These are phyloP conservation scores for Betta splendens DNA, from an alignment of 2,797 vertebrate genomes.

Conservation along the genomic window DNA sequence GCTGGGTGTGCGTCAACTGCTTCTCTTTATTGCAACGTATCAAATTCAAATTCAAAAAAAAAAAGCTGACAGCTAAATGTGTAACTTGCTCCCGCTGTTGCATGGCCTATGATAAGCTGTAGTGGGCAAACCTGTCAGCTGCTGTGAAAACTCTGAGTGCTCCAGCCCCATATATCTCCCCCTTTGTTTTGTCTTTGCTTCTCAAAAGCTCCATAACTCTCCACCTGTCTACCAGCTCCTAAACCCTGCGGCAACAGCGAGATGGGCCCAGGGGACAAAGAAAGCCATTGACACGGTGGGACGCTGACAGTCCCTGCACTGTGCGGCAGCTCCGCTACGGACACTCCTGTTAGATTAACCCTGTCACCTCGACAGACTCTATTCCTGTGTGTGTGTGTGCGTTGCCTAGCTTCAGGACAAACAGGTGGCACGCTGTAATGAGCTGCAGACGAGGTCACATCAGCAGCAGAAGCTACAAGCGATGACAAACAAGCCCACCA, in stretches of 20 bases:
- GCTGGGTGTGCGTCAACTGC: slow-evolving; percentile 42
- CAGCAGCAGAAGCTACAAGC: slow-evolving; percentile 68
- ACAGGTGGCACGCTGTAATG: slow-evolving; percentile 84
- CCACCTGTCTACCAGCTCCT: slow-evolving; percentile 71
- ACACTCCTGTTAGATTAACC: slow-evolving; percentile 76
- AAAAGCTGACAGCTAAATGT: slow-evolving; percentile 28
- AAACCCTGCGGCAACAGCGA: slow-evolving; percentile 53
- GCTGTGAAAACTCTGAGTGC: slow-evolving; percentile 15
- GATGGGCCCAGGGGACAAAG: slow-evolving; percentile 68
- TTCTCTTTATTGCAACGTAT: slow-evolving; percentile 19
- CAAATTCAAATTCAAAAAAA: slow-evolving; percentile 3
- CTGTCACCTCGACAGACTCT: slow-evolving; percentile 64
- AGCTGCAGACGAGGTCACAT: slow-evolving; percentile 79
- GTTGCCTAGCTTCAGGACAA: slow-evolving; percentile 75
- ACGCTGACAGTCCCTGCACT: slow-evolving; percentile 57
- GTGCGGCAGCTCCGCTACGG: slow-evolving; percentile 50
- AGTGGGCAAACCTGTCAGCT: slow-evolving; percentile 34
- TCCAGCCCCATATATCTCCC: slow-evolving; percentile 8
- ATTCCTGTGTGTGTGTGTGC: slow-evolving; percentile 40
- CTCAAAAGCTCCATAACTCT: slow-evolving; percentile 54
- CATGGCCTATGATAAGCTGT: slow-evolving; percentile 6
- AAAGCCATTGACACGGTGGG: slow-evolving; percentile 65
- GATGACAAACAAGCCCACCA: slow-evolving; percentile 77
- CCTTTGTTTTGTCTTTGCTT: slow-evolving; percentile 45
- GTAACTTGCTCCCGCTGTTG: slow-evolving; percentile 20